phyloP scores from a whole-genome alignment of 2,888 invertebrate genomes.

The Eudemis profundana region DNA sequence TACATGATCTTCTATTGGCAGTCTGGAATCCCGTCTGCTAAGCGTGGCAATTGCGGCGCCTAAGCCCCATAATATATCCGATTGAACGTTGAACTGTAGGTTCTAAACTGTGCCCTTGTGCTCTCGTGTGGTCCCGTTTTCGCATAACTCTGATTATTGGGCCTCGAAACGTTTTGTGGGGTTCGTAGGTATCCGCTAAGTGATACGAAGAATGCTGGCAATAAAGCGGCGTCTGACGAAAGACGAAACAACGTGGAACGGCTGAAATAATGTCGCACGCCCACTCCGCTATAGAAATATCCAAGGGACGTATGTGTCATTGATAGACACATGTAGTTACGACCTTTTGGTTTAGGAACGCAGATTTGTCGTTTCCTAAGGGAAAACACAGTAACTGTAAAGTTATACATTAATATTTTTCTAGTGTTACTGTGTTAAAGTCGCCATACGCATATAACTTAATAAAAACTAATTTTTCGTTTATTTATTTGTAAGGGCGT shows the following conservation, averaged over 20 bases:
- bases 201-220: constrained; percentile 65
- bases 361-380: neutral
- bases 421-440: no score
- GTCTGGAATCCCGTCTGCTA: no score
- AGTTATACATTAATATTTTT: no score
- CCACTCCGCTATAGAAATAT: constrained; percentile 58
- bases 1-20: no score
- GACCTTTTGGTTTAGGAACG: neutral
- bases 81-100: no score
- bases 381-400: neutral
- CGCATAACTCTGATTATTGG: constrained; percentile 65
- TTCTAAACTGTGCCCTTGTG: no score
- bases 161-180: constrained; percentile 62
- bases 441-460: no score
- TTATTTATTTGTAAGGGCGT: no score
- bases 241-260: constrained; percentile 59
- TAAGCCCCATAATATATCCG: no score
- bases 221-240: constrained; percentile 68
- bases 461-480: no score
- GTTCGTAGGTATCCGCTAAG: constrained; percentile 73
- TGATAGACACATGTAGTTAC: neutral
- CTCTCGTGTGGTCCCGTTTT: constrained; percentile 71
- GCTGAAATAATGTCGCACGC: constrained; percentile 66
- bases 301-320: neutral
- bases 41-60: no score